These are phyloP conservation scores for Theropithecus gelada DNA, from an alignment of 2,113 vertebrate species.

Conservation along the genomic window DNA sequence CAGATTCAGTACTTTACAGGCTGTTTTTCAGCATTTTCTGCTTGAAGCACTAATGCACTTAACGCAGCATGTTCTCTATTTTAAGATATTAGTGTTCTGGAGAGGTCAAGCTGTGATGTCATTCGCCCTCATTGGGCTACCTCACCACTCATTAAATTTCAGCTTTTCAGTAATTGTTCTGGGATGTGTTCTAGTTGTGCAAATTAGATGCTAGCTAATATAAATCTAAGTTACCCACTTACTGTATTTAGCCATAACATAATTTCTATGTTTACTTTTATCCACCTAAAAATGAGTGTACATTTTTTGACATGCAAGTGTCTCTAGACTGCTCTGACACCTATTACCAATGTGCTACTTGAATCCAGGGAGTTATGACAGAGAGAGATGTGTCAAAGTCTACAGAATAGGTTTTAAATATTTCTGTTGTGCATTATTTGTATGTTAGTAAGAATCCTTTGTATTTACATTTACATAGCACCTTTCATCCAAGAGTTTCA, in stretches of 20 bases:
- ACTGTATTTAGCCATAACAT: slow-evolving; percentile 71
- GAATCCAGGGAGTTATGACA: slow-evolving; percentile 55
- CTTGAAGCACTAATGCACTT: neutral
- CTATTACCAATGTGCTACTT: slow-evolving; percentile 41
- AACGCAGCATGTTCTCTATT: slow-evolving; percentile 21
- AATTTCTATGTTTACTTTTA: slow-evolving; percentile 68
- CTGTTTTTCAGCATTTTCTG: slow-evolving; percentile 13
- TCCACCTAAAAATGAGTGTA: slow-evolving; percentile 64
- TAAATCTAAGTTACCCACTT: slow-evolving; percentile 72
- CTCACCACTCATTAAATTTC: slow-evolving; percentile 49
- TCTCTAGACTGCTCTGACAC: slow-evolving; percentile 52
- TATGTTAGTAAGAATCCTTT: slow-evolving; percentile 70
- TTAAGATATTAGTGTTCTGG: slow-evolving; percentile 8
- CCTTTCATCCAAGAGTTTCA: slow-evolving; percentile 75
- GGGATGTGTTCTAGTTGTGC: slow-evolving; percentile 73
- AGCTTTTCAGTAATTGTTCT: slow-evolving; percentile 60
- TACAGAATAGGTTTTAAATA: slow-evolving; percentile 65
- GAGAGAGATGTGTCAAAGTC: slow-evolving; percentile 52
- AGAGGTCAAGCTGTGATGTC: slow-evolving; percentile 12
- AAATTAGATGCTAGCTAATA: slow-evolving; percentile 77
- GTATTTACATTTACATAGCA: slow-evolving; percentile 79
- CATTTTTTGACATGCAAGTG: slow-evolving; percentile 67
- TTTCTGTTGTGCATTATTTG: slow-evolving; percentile 56
- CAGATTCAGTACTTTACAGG: neutral
- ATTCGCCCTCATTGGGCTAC: neutral